Evolutionary conservation across 2,797 vertebrate species (phyloP).

Genomic region (Anguilla pacifica): DNA sequence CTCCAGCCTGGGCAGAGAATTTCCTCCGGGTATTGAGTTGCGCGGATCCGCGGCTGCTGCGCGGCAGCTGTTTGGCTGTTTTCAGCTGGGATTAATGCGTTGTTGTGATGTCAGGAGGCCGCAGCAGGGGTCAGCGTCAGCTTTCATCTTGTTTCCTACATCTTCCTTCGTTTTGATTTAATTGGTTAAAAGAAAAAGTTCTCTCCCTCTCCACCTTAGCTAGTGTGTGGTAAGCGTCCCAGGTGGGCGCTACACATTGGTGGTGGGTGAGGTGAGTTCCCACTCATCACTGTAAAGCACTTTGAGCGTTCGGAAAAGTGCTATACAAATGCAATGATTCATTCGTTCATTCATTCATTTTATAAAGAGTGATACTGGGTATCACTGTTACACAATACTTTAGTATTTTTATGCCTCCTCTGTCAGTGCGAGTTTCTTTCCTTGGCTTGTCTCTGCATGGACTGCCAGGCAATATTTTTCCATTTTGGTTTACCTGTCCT

Average conservation of each 20-base stretch:
- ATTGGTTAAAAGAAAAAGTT: too few relatives aligned
- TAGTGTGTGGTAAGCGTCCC: too few relatives aligned
- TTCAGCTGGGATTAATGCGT: neutral
- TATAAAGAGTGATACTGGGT: neutral
- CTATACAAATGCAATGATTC: too few relatives aligned
- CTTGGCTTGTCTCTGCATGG: neutral
- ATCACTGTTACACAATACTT: neutral
- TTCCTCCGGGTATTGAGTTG: neutral
- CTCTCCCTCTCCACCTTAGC: too few relatives aligned
- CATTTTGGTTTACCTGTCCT: neutral
- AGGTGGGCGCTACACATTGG: too few relatives aligned
- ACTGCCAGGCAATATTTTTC: neutral
- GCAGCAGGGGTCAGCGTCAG: neutral
- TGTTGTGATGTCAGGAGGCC: neutral
- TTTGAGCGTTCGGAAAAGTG: too few relatives aligned
- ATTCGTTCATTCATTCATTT: too few relatives aligned
- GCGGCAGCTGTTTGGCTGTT: neutral
- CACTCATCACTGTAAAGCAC: too few relatives aligned
- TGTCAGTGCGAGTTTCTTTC: neutral
- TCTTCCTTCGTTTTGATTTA: neutral
- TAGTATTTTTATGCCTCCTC: neutral
- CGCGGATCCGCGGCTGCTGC: neutral
- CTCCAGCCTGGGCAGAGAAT: neutral
- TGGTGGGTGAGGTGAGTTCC: too few relatives aligned
- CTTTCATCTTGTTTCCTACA: neutral